phyloP scores from a whole-genome alignment of 2,113 vertebrate genomes.

The Cheirogaleus medius region DNA sequence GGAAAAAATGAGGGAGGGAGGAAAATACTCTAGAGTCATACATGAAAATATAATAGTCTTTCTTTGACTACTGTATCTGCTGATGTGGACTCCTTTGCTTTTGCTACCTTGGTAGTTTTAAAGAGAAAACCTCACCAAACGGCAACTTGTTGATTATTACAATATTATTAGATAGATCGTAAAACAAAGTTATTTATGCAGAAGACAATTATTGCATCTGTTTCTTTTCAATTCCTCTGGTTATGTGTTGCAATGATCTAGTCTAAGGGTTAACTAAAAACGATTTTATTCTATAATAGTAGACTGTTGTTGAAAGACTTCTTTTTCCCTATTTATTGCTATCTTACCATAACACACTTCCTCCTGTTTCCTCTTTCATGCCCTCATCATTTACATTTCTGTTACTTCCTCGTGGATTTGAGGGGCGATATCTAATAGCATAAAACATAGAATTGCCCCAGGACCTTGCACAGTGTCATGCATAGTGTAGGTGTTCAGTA shows the following conservation, averaged over 20 bases:
- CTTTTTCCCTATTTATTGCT: neutral
- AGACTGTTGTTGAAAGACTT: neutral
- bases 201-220: neutral
- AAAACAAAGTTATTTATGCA: neutral
- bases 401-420: conserved; percentile 17
- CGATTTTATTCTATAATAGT: neutral
- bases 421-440: neutral
- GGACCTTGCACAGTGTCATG: neutral
- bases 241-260: neutral
- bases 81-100: neutral
- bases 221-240: neutral
- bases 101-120: neutral
- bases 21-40: neutral
- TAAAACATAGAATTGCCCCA: conserved; percentile 9
- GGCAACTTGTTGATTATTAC: neutral
- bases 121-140: neutral
- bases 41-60: neutral
- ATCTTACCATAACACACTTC: neutral
- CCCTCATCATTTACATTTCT: conserved; percentile 10
- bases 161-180: neutral
- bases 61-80: neutral
- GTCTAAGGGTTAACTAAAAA: neutral
- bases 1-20: neutral
- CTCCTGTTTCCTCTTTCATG: conserved; percentile 5
- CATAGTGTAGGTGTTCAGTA: neutral